Conservation (phyloP, 2,797 vertebrate genomes). For the Hippoglossus hippoglossus region DNA sequence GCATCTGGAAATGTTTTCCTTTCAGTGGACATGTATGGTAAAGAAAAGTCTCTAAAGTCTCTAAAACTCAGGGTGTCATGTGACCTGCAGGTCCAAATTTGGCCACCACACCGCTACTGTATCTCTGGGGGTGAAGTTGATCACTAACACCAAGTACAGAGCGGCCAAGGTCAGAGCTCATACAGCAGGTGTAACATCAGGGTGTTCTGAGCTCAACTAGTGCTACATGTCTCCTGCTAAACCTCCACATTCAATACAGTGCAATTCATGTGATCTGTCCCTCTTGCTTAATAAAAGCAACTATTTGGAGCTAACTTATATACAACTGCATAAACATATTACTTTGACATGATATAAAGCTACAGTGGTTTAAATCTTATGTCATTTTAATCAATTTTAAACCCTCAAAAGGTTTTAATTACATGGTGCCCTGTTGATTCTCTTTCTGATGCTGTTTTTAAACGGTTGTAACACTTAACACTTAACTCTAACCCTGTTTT, state of each 20-base stretch:
- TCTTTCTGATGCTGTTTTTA: conserved; percentile 15
- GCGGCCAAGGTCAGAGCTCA: neutral
- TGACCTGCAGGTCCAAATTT: conserved; percentile 32
- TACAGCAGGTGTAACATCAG: neutral
- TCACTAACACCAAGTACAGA: neutral
- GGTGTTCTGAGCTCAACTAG: neutral
- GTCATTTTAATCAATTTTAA: conserved; percentile 32
- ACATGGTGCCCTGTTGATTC: conserved; percentile 23
- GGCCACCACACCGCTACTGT: neutral
- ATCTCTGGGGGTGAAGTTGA: neutral
- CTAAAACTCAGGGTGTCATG: neutral
- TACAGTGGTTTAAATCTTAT: neutral
- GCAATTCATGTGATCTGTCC: too few species aligned
- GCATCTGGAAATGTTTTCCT: neutral
- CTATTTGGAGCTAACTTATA: too few species aligned
- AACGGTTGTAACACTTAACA: conserved; percentile 25
- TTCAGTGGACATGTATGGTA: neutral
- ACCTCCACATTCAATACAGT: too few species aligned
- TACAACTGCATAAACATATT: neutral
- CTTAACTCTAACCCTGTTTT: conserved; percentile 26
- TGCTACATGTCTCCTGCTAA: too few species aligned
- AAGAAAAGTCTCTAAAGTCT: neutral
- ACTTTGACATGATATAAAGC: neutral
- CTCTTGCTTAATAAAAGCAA: too few species aligned
- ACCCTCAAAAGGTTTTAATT: conserved; percentile 11